Base-by-base conservation (phyloP, 2,113 vertebrate species). In the Pycnonotus jocosus region DNA sequence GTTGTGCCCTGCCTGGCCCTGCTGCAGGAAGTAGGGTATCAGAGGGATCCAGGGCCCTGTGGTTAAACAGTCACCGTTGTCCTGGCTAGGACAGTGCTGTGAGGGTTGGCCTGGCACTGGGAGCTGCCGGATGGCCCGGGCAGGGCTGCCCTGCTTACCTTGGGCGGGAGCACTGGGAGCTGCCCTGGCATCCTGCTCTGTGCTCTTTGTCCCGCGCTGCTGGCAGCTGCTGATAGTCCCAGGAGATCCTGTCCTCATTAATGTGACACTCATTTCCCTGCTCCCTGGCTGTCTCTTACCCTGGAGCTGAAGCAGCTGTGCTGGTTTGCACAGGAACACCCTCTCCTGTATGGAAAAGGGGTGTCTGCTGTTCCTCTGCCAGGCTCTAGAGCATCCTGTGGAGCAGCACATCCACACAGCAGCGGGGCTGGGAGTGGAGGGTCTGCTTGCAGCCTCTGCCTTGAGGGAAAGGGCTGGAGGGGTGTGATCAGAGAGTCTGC, bases 291-390 rank as follows among this genome's bases (percentile, higher is more conserved):
- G 1, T 4, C n/a, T 61, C 8, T 8, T 14, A 4, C 10, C 15
- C 33, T 38, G 25, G 35, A 8, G 12, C 45, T 56, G 80, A 27
- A 58, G 30, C 33, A 14, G 13, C 11, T 24, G 35, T 83, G 68
- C 76, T 71, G 64, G 11, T 50, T 66, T 56, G 31, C 30, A 1
- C 14, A 11, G 66, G 5, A 7, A 35, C 21, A 51, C 30, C 53
- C 15, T 54, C 8, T 25, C 31, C 21, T 1, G 0, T 20, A 0
- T 10, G 23, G 70, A 42, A 31, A 4, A 7, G 17, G 28, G 22
- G 19, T 51, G 12, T 28, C 12, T 33, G 54, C 57, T 64, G 79
- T 40, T 48, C 33, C n/a, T 35, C 31, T 66, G 79, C 61, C 65
- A 5, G 65, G 79, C 65, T 66, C 50, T 5, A 7, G 84, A 66